phyloP scores from a whole-genome alignment of 2,113 vertebrate species.

The Mesoclemmys tuberculata region DNA sequence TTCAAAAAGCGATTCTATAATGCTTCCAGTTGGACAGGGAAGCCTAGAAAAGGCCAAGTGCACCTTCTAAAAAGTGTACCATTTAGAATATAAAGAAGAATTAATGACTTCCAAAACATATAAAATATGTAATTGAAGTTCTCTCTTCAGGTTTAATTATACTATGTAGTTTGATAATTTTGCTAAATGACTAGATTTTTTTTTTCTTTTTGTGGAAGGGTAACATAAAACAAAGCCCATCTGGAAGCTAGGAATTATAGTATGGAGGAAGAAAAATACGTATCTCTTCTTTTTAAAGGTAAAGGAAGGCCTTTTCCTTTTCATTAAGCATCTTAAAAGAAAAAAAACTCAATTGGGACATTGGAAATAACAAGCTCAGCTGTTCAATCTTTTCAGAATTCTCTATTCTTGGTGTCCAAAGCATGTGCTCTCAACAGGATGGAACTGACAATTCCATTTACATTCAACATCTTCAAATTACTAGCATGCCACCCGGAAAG shows the following conservation, averaged over 20 bases:
- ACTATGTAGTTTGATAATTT: background rate
- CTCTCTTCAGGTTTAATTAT: background rate
- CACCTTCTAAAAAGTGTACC: background rate
- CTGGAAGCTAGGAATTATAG: background rate
- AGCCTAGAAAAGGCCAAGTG: background rate
- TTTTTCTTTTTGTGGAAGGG: background rate
- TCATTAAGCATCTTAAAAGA: background rate
- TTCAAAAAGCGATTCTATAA: background rate
- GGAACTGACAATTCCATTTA: constrained; percentile 44
- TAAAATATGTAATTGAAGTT: background rate
- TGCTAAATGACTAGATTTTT: background rate
- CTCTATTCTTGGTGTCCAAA: constrained; percentile 41
- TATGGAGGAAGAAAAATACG: background rate
- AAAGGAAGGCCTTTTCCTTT: constrained; percentile 13
- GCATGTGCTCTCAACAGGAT: background rate
- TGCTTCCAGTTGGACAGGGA: background rate
- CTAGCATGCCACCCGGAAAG: constrained; percentile 26
- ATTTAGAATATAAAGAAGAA: background rate
- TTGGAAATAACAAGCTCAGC: background rate
- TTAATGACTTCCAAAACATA: background rate
- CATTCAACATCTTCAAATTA: constrained; percentile 47
- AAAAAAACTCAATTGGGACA: constrained; percentile 4
- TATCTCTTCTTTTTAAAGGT: background rate
- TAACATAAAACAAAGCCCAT: background rate
- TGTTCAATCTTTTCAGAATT: constrained; percentile 18